Evolutionary conservation across 2,113 vertebrate species (phyloP), one percentile per base, ranked within the genome.

Genomic region (Ochotona princeps): DNA sequence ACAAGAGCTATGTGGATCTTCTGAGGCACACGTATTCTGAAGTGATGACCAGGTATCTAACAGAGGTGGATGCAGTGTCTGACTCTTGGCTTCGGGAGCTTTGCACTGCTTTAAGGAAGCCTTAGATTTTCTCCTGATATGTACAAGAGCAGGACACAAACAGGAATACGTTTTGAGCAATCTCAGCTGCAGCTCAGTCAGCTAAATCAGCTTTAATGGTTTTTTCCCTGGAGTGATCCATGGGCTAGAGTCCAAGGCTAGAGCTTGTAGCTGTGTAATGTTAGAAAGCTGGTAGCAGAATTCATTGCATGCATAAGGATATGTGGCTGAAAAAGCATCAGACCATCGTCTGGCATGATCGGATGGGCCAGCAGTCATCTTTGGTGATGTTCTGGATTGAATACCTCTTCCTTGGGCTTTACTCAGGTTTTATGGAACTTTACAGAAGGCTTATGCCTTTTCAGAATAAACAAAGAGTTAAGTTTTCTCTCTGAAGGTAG

Each of bases 151-250:
- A 86, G 57, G 28, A 63, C 23, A 76, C 15, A 83, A 57, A 12
- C 9, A 72, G 13, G 25, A 81, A 57, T 44, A 81, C 11, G 30
- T 67, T 69, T 30, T 74, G 73, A 3, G 13, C 74, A 82, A 57
- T 0, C 13, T 75, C 94, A 79, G 70, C 26, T 11, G 1, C 20
- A 61, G 13, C 7, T 25, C 75, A 75, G 1, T 73, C 44, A 88
- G 25, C 21, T 84, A 65, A 90, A 44, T 94, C n/a, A 83, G 15
- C 11, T 65, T 91, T 81, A 90, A 67, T 57, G 44, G 15, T 35
- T 89, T n/a, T 95, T 74, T 81, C 30, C 23, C 25, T 65, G 17
- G 8, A 13, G 26, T 67, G 20, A 47, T 51, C 11, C 57, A 13
- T 84, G 28, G 21, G 49, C 38, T 26, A 0, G 44, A 20, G 26